Percentiles rank a stretch among this genome's conserved stretches.
phyloP scores from a whole-genome alignment of 1,140 invertebrate genomes.

The Drosophila novamexicana region DNA sequence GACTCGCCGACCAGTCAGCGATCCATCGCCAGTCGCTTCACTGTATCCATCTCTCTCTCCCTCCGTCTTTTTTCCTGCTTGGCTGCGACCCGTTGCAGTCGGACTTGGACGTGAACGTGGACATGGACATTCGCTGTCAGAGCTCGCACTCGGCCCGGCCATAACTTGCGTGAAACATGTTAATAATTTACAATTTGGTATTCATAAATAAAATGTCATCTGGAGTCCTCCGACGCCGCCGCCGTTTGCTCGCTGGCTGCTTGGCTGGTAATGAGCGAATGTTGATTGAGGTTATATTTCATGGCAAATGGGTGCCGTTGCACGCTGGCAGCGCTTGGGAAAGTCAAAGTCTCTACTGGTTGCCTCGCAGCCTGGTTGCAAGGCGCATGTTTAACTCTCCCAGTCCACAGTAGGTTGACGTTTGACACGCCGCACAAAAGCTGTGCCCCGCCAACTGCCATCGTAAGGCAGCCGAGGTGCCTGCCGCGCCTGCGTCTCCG shows the following conservation, averaged over 20 bases:
- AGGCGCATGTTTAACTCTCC: conserved; percentile 51
- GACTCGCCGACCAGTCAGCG: conserved; percentile 45
- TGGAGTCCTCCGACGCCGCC: conserved; percentile 60
- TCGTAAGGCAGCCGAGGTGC: conserved; percentile 21
- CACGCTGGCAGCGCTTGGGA: conserved; percentile 45
- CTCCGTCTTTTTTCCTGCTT: conserved; percentile 8
- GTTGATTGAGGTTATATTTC: conserved; percentile 83
- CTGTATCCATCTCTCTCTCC: background rate
- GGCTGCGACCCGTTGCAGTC: conserved; percentile 25
- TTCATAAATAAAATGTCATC: conserved; percentile 83
- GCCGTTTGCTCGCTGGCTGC: conserved; percentile 9
- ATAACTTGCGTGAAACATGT: conserved; percentile 83
- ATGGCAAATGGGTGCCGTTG: conserved; percentile 74
- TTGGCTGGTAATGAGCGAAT: conserved; percentile 72
- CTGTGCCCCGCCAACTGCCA: conserved; percentile 46
- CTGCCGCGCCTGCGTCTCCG: conserved; percentile 48
- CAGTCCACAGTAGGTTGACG: conserved; percentile 54
- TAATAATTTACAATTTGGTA: conserved; percentile 84
- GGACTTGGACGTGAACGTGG: conserved; percentile 31
- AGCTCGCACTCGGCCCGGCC: conserved; percentile 61
- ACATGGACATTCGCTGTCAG: conserved; percentile 45
- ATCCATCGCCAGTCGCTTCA: conserved; percentile 49
- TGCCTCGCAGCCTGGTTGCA: conserved; percentile 1
- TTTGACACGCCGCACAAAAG: conserved; percentile 66
- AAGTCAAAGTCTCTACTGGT: conserved; percentile 34